Evolutionary conservation across 2,113 vertebrate species (phyloP), one percentile per base, ranked within the genome.

Genomic region (Ceyx cyanopectus): DNA sequence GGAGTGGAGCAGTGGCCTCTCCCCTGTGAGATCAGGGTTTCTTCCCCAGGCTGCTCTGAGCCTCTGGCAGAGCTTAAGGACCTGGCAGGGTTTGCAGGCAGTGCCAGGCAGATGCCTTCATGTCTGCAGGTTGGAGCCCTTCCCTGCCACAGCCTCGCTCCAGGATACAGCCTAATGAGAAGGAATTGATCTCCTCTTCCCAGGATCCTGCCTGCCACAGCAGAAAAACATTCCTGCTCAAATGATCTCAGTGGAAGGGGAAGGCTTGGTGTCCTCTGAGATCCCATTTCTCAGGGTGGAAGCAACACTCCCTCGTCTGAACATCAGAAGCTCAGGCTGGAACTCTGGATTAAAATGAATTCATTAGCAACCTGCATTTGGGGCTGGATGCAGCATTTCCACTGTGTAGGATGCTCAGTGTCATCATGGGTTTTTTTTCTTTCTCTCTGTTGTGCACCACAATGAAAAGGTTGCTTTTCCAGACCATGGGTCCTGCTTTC

Each of bases 141-240:
- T 86, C 87, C 87, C 85, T 70, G 43, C 43, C 65, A 14, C 85
- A 51, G 48, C 81, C 81, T 68, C 2, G 0, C 70, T 58, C 63
- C 85, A 62, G 90, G 92, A 80, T 29, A 70, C 5, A 12, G 56
- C 48, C 61, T 66, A 88, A 94, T 95, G 86, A 95, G 90, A 93
- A 54, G 77, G 77, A 63, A 92, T 95, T 95, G 92, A 85, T 94
- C 84, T 94, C 81, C 57, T 73, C 79, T 75, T 93, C 84, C 75
- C 58, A 68, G 66, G 57, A 80, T 93, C 81, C 80, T 92, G 81
- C 81, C 90, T 74, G 51, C 81, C 10, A 6, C 1, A 43, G 76
- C 69, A 92, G 82, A 66, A 95, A 91, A 92, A 74, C 73, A 82
- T 54, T 26, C 56, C 78, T 74, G 61, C 65, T 91, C 54, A 73